Evolutionary conservation across 2,113 vertebrate species (phyloP).

Genomic region (Rattus norvegicus): GRCr8 NC_086025.1:59904001-59904500

Average conservation of each 20-base stretch:
- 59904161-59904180: background rate
- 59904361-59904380: background rate
- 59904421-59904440: background rate
- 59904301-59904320: background rate
- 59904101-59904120: conserved; percentile 13
- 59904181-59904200: background rate
- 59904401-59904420: background rate
- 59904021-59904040: background rate
- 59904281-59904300: background rate
- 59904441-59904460: background rate
- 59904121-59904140: background rate
- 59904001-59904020: background rate
- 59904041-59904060: background rate
- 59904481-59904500: background rate
- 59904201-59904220: background rate
- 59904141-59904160: background rate
- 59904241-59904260: background rate
- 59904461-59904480: background rate
- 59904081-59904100: background rate
- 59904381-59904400: background rate
- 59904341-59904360: background rate
- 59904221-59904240: background rate
- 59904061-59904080: background rate
- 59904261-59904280: fast-evolving
- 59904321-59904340: background rate